Percentiles rank a stretch among this genome's conserved stretches.
phyloP scores from a whole-genome alignment of 2,113 vertebrate species.

The Symphodus melops region DNA sequence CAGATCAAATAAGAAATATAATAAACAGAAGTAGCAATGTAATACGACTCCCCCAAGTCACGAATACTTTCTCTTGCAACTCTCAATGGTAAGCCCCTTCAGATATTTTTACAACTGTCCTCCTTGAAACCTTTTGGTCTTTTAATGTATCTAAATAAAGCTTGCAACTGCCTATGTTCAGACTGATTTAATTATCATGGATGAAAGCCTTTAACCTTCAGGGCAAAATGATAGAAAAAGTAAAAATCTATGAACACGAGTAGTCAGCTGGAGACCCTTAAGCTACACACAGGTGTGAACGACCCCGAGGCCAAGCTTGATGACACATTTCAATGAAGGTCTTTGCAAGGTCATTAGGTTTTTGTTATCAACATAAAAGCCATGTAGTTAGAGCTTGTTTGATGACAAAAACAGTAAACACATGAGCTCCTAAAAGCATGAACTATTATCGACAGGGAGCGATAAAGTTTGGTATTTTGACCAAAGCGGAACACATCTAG shows the following conservation, averaged over 20 bases:
- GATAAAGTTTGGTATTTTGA: no score
- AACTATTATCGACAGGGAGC: not conserved
- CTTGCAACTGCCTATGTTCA: not conserved
- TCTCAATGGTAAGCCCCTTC: no score
- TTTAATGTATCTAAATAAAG: no score
- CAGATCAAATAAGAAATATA: no score
- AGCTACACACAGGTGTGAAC: not conserved
- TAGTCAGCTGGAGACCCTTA: not conserved
- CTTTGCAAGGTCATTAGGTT: not conserved
- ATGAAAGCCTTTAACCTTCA: not conserved
- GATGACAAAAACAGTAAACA: not conserved
- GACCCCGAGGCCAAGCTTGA: not conserved
- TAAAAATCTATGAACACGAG: not conserved
- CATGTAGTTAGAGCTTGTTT: not conserved
- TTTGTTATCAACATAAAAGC: not conserved
- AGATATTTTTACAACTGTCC: no score
- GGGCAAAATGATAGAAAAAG: not conserved
- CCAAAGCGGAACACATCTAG: no score
- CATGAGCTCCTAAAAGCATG: not conserved
- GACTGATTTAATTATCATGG: not conserved
- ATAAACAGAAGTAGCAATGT: no score
- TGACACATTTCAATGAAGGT: no score
- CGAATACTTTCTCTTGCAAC: no score
- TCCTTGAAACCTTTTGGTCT: no score
- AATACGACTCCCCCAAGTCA: no score